These are phyloP conservation scores for Craniophora ligustri DNA, from an alignment of 2,888 invertebrate species.

Conservation along the genomic window DNA sequence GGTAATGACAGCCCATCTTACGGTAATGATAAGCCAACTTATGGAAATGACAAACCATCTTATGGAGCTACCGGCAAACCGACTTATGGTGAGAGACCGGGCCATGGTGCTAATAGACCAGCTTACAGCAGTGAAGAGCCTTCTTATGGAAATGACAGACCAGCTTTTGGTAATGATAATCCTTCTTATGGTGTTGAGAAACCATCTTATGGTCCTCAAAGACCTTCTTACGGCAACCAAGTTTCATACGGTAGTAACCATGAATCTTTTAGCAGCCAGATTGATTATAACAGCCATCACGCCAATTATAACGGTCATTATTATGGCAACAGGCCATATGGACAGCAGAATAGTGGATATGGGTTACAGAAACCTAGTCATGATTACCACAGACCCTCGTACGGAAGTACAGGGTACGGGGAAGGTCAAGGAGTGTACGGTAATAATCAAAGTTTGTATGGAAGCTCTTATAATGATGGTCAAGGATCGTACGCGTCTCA, in stretches of 20 bases:
- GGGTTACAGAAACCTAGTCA: constrained; percentile 33
- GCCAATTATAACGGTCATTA: constrained; percentile 32
- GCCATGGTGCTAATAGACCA: constrained; percentile 36
- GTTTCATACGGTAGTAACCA: constrained; percentile 36
- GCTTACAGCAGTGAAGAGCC: constrained; percentile 31
- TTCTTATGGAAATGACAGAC: constrained; percentile 27
- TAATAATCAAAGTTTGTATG: constrained; percentile 27
- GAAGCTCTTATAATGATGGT: constrained; percentile 19
- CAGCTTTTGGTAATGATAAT: constrained; percentile 10
- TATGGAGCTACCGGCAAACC: constrained; percentile 33
- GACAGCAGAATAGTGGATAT: constrained; percentile 26
- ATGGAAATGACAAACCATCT: constrained; percentile 21
- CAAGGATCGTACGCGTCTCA: constrained; percentile 4
- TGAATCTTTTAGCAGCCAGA: constrained; percentile 32
- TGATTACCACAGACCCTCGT: constrained; percentile 24
- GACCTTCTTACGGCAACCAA: constrained; percentile 20
- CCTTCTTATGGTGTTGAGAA: background rate
- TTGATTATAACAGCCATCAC: constrained; percentile 16
- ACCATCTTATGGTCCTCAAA: background rate
- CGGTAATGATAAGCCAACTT: constrained; percentile 22
- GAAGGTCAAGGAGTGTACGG: constrained; percentile 25
- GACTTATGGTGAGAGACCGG: constrained; percentile 19
- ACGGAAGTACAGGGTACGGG: constrained; percentile 23
- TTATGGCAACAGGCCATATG: constrained; percentile 20
- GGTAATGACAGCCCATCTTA: constrained; percentile 24